Base-by-base conservation (phyloP, 2,113 vertebrate species). In the Amphilophus citrinellus region DNA sequence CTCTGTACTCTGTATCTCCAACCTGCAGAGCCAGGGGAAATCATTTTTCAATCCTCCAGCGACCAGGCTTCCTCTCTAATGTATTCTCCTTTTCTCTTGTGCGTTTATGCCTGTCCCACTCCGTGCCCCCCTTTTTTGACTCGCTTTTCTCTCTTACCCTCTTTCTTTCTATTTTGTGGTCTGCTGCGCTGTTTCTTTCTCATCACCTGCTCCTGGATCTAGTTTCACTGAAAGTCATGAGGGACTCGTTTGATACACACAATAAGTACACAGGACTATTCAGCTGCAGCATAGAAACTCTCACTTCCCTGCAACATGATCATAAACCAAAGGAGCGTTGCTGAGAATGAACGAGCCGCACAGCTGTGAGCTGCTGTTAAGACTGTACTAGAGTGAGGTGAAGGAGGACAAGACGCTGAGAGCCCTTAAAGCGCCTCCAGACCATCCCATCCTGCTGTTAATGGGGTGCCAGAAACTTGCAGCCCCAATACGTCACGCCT, bases 361-460 rank as follows among this genome's bases (percentile, higher is more conserved):
- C 90, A 88, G 85, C 90, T 92, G 86, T 59, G 79, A 76, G 87
- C 81, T 59, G 87, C 83, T 90, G 79, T 50, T 50, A 50, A 85
- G 71, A 77, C 76, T 3, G 53, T 42, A 20, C 73, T 81, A 75
- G 83, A 84, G 83, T 56, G 85, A 87, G 83, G 77, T 90, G 82
- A 91, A 37, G 30, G 61, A 68, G 89, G 84, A 85, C 63, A 7
- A 61, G 65, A 47, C 68, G 22, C 88, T 24, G 53, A 80, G 89
- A 87, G 83, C 89, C 88, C 84, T 88, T 92, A 90, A 93, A 93
- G 83, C 53, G 10, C 83, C 59, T 71, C 63, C 47, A 86, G 86
- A 66, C 73, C 53, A 6, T 88, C 89, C 85, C 86, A 84, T 94
- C 89, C 91, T 89, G 91, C 91, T 88, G 86, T 92, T 94, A 92